These are phyloP conservation scores for Drosophila nigricruria DNA, from an alignment of 2,888 invertebrate genomes.

Conservation along the genomic window DNA sequence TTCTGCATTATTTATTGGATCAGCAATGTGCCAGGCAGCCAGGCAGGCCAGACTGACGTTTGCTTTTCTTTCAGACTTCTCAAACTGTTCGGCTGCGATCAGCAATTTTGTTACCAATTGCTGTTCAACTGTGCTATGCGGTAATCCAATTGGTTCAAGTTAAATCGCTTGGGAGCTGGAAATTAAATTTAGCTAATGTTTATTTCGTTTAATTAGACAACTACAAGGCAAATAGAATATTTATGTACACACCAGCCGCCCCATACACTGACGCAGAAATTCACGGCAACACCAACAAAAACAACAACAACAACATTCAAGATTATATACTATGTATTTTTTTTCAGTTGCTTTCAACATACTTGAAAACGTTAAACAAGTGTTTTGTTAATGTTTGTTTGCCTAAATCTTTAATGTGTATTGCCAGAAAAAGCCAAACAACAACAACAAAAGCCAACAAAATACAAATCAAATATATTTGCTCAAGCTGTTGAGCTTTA, in stretches of 20 bases:
- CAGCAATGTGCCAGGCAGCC: conserved; percentile 34
- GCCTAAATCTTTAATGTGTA: conserved; percentile 71
- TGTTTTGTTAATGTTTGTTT: conserved; percentile 80
- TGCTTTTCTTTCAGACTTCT: conserved; percentile 9
- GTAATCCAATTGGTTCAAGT: conserved; percentile 25
- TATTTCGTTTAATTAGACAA: conserved; percentile 77
- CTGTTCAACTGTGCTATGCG: conserved; percentile 30
- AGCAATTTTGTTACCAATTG: conserved; percentile 17
- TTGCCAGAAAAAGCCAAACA: conserved; percentile 29
- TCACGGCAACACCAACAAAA: conserved; percentile 21
- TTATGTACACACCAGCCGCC: conserved; percentile 58
- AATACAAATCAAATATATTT: conserved; percentile 53
- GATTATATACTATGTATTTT: conserved; percentile 20
- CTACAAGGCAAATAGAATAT: conserved; percentile 76
- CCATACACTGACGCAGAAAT: conserved; percentile 9
- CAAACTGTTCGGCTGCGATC: conserved; percentile 30
- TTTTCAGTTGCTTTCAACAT: conserved; percentile 56
- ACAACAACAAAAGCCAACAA: conserved; percentile 40
- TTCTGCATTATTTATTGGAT: conserved; percentile 57
- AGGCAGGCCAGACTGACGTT: conserved; percentile 8
- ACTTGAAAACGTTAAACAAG: conserved; percentile 78
- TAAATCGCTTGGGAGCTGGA: conserved; percentile 62
- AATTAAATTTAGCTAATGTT: conserved; percentile 73
- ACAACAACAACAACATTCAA: conserved; percentile 10
- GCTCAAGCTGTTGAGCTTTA: conserved; percentile 56